A percentile compares a stretch with the other conserved stretches of the same genome.
Evolutionary conservation across 2,888 invertebrate species (phyloP).

Genomic region (Drosophila demipolita): DNA sequence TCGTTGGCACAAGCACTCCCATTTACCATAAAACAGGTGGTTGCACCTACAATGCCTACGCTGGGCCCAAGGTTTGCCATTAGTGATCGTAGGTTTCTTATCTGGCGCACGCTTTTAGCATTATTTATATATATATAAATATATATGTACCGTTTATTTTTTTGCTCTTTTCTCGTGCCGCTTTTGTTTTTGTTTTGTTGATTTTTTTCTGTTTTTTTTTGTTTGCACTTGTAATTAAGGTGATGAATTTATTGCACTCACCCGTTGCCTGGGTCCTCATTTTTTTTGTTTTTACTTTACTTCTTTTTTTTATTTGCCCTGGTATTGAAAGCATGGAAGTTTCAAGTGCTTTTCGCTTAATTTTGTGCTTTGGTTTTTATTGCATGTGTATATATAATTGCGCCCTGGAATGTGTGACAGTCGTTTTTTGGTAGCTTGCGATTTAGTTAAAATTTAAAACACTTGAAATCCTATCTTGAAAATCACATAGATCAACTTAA

Average conservation of each 20-base stretch:
- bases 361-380: conserved; percentile 48
- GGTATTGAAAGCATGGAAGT: conserved; percentile 44
- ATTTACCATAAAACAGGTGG: conserved; percentile 69
- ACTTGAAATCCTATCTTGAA: background rate
- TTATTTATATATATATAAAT: conserved; percentile 15
- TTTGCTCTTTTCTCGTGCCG: conserved; percentile 30
- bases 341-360: conserved; percentile 56
- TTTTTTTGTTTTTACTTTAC: background rate
- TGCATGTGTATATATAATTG: background rate
- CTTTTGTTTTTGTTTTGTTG: conserved; percentile 15
- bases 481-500: background rate
- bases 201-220: conserved; percentile 31
- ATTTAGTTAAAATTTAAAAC: background rate
- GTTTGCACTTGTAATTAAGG: conserved; percentile 71
- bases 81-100: conserved; percentile 63
- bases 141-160: background rate
- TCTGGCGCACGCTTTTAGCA: conserved; percentile 68
- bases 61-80: conserved; percentile 69
- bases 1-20: background rate
- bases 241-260: conserved; percentile 71
- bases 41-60: conserved; percentile 64
- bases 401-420: conserved; percentile 26
- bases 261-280: conserved; percentile 5
- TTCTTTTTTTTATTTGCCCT: conserved; percentile 21
- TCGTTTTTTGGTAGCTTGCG: background rate